These are phyloP conservation scores for Drosophila navojoa DNA, from an alignment of 1,140 invertebrate species.

Conservation along the genomic window DNA sequence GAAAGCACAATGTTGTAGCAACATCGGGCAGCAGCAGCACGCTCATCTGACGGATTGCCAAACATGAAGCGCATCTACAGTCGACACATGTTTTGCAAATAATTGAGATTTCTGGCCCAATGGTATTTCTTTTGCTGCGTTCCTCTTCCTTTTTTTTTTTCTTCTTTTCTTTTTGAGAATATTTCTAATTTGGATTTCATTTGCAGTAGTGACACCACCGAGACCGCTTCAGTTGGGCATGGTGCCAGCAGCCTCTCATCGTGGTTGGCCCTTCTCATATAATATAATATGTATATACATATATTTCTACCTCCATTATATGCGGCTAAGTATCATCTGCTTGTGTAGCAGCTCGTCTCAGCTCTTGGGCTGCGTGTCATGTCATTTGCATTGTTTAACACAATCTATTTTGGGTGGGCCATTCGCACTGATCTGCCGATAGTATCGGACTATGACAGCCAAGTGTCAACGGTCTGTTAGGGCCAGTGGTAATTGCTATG, in stretches of 20 bases:
- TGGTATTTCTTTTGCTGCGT: constrained; percentile 8
- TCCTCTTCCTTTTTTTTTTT: neutral
- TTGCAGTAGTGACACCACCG: constrained; percentile 48
- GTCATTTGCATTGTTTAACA: constrained; percentile 33
- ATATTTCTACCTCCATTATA: constrained; percentile 15
- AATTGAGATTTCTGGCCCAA: constrained; percentile 68
- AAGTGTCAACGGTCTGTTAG: constrained; percentile 49
- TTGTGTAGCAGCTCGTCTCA: neutral
- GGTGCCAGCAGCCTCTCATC: constrained; percentile 44
- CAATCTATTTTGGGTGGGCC: constrained; percentile 22
- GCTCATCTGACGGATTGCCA: constrained; percentile 73
- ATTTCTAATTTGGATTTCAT: constrained; percentile 67
- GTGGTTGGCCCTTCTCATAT: constrained; percentile 27
- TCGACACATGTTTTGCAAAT: constrained; percentile 75
- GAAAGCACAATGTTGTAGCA: constrained; percentile 29
- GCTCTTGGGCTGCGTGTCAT: constrained; percentile 10
- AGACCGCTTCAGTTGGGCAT: constrained; percentile 38
- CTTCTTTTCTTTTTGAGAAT: constrained; percentile 39
- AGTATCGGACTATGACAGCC: constrained; percentile 15
- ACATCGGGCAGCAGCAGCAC: constrained; percentile 23
- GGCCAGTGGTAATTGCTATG: constrained; percentile 50
- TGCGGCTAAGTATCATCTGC: constrained; percentile 26
- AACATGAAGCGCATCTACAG: constrained; percentile 64
- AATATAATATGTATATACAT: neutral
- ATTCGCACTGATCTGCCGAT: constrained; percentile 20